Conservation (phyloP, 2,888 invertebrate species). For the Drosophila affinis region DNA sequence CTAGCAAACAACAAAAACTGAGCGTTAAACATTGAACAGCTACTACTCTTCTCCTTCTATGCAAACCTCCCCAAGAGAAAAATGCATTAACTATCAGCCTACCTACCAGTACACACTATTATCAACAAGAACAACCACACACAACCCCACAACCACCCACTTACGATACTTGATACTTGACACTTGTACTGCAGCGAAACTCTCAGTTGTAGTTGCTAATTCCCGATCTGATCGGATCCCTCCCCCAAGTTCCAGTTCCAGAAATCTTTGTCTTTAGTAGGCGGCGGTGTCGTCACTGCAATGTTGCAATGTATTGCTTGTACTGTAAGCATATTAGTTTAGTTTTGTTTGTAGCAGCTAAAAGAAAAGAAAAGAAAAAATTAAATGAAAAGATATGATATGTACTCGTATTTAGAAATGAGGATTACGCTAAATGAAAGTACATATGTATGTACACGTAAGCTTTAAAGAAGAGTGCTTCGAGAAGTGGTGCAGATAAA, state of each 20-base stretch:
- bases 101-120: constrained; percentile 45
- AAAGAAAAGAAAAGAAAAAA: too few relatives aligned
- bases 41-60: constrained; percentile 38
- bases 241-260: constrained; percentile 17
- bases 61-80: constrained; percentile 9
- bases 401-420: constrained; percentile 21
- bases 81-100: constrained; percentile 42
- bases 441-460: constrained; percentile 54
- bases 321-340: constrained; percentile 45
- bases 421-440: constrained; percentile 64
- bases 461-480: constrained; percentile 62
- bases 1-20: constrained; percentile 55
- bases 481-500: constrained; percentile 42
- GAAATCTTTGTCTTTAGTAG: constrained; percentile 69
- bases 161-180: constrained; percentile 1
- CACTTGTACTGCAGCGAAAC: constrained; percentile 16
- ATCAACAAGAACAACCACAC: constrained; percentile 44
- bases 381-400: too few relatives aligned
- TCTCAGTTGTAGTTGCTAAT: constrained; percentile 34
- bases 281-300: constrained; percentile 39
- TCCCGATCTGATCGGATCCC: constrained; percentile 37
- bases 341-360: constrained; percentile 43
- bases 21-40: constrained; percentile 37
- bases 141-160: constrained; percentile 43
- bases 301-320: constrained; percentile 41